Percentiles rank a stretch among this genome's conserved stretches.
These are phyloP conservation scores for Diachasma alloeum DNA, from an alignment of 1,140 invertebrate genomes.

Conservation along the genomic window DNA sequence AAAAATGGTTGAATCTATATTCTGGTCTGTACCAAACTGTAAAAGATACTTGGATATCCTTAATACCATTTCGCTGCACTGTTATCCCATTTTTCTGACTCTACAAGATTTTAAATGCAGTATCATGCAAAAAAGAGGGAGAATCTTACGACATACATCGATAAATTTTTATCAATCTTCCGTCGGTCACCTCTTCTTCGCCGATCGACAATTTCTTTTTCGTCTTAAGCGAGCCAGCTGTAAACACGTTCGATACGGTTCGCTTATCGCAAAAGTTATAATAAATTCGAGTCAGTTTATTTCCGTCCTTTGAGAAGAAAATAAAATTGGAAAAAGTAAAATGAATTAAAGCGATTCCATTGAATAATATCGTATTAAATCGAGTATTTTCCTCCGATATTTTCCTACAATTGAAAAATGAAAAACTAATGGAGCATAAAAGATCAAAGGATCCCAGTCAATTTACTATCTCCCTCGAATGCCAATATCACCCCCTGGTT, in stretches of 20 bases:
- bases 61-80: no score
- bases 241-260: conserved; percentile 13
- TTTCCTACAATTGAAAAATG: background rate
- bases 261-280: conserved; percentile 2
- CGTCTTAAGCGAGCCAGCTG: conserved; percentile 14
- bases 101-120: background rate
- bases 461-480: conserved; percentile 21
- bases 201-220: conserved; percentile 8
- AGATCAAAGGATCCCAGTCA: conserved; percentile 13
- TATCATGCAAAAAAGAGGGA: background rate
- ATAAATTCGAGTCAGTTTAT: conserved; percentile 17
- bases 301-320: conserved; percentile 3
- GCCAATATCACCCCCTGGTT: conserved; percentile 57
- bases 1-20: no score
- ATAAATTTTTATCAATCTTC: conserved; percentile 14
- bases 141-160: background rate
- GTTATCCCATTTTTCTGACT: background rate
- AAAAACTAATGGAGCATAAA: background rate
- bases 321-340: background rate
- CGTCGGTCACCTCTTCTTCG: background rate
- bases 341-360: background rate
- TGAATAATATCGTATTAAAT: background rate
- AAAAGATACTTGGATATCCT: no score
- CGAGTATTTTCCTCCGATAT: background rate
- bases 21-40: no score